phyloP scores from a whole-genome alignment of 2,797 vertebrate species.

The Pseudochirops cupreus region DNA sequence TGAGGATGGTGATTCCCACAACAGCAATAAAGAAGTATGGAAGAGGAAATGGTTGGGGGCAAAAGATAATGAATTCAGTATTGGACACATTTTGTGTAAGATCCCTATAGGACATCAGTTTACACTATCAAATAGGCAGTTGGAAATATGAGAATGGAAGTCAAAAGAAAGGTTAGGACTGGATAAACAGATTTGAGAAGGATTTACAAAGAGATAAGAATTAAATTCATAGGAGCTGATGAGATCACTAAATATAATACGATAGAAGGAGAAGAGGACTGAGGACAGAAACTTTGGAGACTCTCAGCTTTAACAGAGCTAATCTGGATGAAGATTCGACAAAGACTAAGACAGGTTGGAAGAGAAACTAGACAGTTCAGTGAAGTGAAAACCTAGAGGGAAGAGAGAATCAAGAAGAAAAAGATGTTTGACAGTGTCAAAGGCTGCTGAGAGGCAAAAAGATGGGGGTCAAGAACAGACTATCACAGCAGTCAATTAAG shows the following conservation, averaged over 20 bases:
- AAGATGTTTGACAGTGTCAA: not conserved
- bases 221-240: not conserved
- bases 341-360: not conserved
- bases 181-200: not conserved
- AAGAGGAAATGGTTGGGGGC: not conserved
- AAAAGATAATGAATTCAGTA: not conserved
- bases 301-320: not conserved
- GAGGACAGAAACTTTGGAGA: not conserved
- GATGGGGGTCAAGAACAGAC: not conserved
- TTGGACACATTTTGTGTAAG: not conserved
- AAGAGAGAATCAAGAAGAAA: not conserved
- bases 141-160: not conserved
- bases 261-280: not conserved
- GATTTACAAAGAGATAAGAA: not conserved
- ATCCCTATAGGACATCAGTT: not conserved
- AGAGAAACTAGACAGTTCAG: not conserved
- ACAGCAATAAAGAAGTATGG: not conserved
- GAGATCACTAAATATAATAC: not conserved
- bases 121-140: not conserved
- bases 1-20: not conserved
- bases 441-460: not conserved
- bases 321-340: not conserved
- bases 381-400: not conserved
- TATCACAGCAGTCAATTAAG: not conserved
- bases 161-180: not conserved